These are phyloP conservation scores for Amyelois transitella DNA, from an alignment of 1,140 invertebrate genomes.

Conservation along the genomic window DNA sequence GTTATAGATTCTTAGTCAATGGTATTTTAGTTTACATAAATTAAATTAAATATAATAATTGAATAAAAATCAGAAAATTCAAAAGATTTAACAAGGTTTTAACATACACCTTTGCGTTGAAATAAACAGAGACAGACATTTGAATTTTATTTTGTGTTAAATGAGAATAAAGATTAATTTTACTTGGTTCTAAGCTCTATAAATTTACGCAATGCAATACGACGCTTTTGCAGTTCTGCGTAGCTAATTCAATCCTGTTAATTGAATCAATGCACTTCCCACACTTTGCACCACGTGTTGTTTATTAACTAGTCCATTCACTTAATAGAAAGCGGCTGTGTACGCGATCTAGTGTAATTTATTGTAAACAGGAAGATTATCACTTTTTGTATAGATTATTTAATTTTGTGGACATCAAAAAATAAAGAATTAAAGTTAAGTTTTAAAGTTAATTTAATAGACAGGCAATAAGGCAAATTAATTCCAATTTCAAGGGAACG, in stretches of 20 bases:
- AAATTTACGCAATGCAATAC: constrained; percentile 12
- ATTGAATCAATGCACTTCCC: constrained; percentile 45
- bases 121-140: too few species aligned
- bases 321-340: neutral
- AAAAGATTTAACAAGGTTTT: too few species aligned
- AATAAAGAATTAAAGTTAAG: too few species aligned
- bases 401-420: too few species aligned
- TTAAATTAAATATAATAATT: too few species aligned
- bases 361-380: neutral
- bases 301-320: neutral
- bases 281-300: constrained; percentile 9
- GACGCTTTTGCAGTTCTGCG: constrained; percentile 17
- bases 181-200: neutral
- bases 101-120: too few species aligned
- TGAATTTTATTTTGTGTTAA: too few species aligned
- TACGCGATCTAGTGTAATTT: neutral
- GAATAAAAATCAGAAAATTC: too few species aligned
- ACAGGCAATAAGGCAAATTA: neutral
- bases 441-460: neutral
- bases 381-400: neutral
- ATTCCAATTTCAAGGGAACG: neutral
- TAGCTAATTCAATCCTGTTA: constrained; percentile 37
- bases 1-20: too few species aligned
- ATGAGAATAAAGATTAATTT: too few species aligned
- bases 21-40: too few species aligned